A percentile compares a stretch with the other conserved stretches of the same genome.
phyloP scores from a whole-genome alignment of 2,888 invertebrate genomes.

The Eretmocerus hayati region DNA sequence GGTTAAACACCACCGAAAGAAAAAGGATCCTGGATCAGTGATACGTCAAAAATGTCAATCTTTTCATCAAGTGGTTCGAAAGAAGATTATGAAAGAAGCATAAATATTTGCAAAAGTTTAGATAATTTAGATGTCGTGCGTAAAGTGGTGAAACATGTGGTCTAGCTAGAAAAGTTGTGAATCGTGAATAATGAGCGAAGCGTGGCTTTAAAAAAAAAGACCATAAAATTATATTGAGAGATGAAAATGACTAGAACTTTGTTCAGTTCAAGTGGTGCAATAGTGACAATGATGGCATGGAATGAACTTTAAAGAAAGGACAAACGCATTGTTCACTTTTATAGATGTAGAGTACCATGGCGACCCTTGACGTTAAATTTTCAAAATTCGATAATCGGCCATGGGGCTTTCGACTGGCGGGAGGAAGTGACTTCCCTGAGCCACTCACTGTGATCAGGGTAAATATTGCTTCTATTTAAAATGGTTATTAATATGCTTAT shows the following conservation, averaged over 20 bases:
- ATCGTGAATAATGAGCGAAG: conserved; percentile 12
- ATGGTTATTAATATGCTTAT: too few relatives aligned
- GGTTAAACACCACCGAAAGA: too few relatives aligned
- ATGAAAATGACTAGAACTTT: not conserved
- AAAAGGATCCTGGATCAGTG: too few relatives aligned
- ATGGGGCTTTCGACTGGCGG: conserved; percentile 74
- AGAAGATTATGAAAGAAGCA: too few relatives aligned
- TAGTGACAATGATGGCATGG: not conserved
- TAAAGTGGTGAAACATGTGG: too few relatives aligned
- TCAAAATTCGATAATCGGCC: conserved; percentile 57
- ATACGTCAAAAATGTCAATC: too few relatives aligned
- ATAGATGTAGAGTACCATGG: conserved; percentile 53
- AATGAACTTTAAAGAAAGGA: not conserved
- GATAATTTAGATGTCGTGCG: too few relatives aligned
- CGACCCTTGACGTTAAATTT: conserved; percentile 56
- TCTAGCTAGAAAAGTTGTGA: too few relatives aligned
- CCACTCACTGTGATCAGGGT: conserved; percentile 73
- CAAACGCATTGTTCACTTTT: conserved; percentile 18
- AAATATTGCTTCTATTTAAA: too few relatives aligned
- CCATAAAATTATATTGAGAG: not conserved
- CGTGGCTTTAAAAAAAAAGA: too few relatives aligned
- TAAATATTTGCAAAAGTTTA: too few relatives aligned
- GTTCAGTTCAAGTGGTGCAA: conserved; percentile 15
- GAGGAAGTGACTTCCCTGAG: conserved; percentile 66
- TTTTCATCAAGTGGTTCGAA: too few relatives aligned